Percentiles rank a stretch among this genome's conserved stretches.
Evolutionary conservation across 2,888 invertebrate species (phyloP).

Genomic region (Xanthorhoe spadicearia): DNA sequence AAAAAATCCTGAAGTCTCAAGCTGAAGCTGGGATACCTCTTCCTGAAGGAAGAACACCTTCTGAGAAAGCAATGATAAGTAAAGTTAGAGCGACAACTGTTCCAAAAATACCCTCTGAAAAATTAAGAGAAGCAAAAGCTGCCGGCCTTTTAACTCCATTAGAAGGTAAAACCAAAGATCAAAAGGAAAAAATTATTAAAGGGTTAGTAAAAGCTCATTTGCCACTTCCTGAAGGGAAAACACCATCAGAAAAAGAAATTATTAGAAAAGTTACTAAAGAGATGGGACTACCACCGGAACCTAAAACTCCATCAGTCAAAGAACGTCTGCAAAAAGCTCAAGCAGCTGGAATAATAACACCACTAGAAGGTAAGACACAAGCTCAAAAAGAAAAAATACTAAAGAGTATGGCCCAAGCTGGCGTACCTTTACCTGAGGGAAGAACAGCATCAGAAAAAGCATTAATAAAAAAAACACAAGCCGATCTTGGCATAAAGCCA

Average conservation of each 20-base stretch:
- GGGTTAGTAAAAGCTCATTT: conserved; percentile 42
- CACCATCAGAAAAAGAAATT: conserved; percentile 45
- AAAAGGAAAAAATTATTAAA: conserved; percentile 49
- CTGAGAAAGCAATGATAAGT: conserved; percentile 31
- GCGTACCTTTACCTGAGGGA: conserved; percentile 47
- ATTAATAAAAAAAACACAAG: conserved; percentile 18
- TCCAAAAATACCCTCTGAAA: conserved; percentile 28
- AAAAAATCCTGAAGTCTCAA: conserved; percentile 42
- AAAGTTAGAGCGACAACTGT: conserved; percentile 26
- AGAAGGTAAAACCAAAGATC: conserved; percentile 47
- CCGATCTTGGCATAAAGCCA: conserved; percentile 3
- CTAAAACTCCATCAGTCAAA: conserved; percentile 46
- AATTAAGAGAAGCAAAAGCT: conserved; percentile 39
- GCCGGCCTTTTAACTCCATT: conserved; percentile 50
- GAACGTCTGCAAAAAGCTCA: conserved; percentile 43
- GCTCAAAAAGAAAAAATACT: conserved; percentile 48
- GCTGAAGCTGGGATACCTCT: conserved; percentile 41
- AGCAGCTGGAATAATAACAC: conserved; percentile 43
- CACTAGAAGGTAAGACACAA: conserved; percentile 42
- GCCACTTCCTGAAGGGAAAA: conserved; percentile 44
- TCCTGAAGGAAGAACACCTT: conserved; percentile 43
- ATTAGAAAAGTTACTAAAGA: conserved; percentile 40
- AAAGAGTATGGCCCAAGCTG: conserved; percentile 41
- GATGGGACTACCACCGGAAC: conserved; percentile 50
- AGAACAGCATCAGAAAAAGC: conserved; percentile 47